Conservation (phyloP, 1,140 invertebrate species). For the Armadillidium nasatum region DNA sequence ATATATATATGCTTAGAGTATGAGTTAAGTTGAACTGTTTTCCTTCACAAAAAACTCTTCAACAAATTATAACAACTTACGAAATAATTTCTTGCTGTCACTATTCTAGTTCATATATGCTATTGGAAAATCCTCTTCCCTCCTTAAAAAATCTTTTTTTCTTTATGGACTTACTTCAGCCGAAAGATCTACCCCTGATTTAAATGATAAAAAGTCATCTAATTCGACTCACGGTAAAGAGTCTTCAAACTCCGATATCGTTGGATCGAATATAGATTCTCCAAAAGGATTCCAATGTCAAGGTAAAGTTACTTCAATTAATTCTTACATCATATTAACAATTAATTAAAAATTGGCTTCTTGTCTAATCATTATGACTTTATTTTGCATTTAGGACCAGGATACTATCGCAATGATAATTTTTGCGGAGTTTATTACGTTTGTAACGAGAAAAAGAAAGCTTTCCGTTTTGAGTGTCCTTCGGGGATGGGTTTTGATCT, state of each 20-base stretch:
- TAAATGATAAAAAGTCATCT: not conserved
- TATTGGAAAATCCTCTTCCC: too few relatives aligned
- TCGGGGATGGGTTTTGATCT: slow-evolving; percentile 58
- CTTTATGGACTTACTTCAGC: not conserved
- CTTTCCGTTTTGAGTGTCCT: slow-evolving; percentile 52
- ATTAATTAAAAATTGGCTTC: not conserved
- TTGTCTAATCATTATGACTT: not conserved
- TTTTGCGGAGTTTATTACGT: slow-evolving; percentile 64
- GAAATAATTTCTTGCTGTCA: too few relatives aligned
- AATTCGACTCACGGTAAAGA: not conserved
- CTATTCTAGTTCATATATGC: too few relatives aligned
- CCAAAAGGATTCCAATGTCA: not conserved
- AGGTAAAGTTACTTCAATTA: not conserved
- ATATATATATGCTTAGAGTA: too few relatives aligned
- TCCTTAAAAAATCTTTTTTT: not conserved
- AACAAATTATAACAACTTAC: too few relatives aligned
- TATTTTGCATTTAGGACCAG: slow-evolving; percentile 36
- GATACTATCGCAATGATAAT: slow-evolving; percentile 55
- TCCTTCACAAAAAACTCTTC: too few relatives aligned
- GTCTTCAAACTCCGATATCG: not conserved
- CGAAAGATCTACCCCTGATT: slow-evolving; percentile 1
- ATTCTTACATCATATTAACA: not conserved
- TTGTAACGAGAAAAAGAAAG: slow-evolving; percentile 55
- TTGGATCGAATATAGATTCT: not conserved
- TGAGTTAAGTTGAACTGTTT: too few relatives aligned